Evolutionary conservation across 1,140 invertebrate genomes (phyloP), one percentile per base, ranked within the genome.

Genomic region (Zaprionus lachaisei): DNA sequence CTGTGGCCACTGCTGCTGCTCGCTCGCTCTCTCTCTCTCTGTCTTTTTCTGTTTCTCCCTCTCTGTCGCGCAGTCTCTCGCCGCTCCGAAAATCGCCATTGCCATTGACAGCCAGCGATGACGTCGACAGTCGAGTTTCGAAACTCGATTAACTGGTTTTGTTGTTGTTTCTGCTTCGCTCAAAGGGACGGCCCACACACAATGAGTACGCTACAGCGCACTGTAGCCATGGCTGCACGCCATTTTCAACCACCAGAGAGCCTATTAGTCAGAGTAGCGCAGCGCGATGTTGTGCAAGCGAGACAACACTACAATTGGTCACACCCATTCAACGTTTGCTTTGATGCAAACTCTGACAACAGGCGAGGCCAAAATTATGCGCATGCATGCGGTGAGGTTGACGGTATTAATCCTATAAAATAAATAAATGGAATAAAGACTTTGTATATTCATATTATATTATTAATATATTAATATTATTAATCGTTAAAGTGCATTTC

Each of bases 141-240:
- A 81, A 89, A 87, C 80, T 80, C 70, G 79, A 61, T 78, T 69
- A 80, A 82, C 83, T 68, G 71, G 84, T 87, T 87, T 69, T 69
- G 67, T 70, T 69, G 38, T 71, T 64, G 60, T 41, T 51, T 64
- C 9, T 49, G 24, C 11, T 24, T n/a, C 58, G 28, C 38, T 37
- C 56, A 73, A 79, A 38, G 79, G 84, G 84, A 81, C 84, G 64
- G 84, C 84, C 84, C 85, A 87, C 84, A 83, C 77, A 72, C 80
- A 55, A 56, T 20, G 71, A 67, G 82, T 5, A 5, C 37, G 37
- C 31, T 9, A 34, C 37, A 62, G 51, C 49, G 11, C 17, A 9
- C 31, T 57, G 78, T 70, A 66, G 68, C 74, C 81, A 87, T 87
- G 79, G 41, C 73, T 77, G 81, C 58, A 71, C 84, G 84, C 84